phyloP scores from a whole-genome alignment of 2,888 invertebrate genomes.

The Tanypteryx hageni region DNA sequence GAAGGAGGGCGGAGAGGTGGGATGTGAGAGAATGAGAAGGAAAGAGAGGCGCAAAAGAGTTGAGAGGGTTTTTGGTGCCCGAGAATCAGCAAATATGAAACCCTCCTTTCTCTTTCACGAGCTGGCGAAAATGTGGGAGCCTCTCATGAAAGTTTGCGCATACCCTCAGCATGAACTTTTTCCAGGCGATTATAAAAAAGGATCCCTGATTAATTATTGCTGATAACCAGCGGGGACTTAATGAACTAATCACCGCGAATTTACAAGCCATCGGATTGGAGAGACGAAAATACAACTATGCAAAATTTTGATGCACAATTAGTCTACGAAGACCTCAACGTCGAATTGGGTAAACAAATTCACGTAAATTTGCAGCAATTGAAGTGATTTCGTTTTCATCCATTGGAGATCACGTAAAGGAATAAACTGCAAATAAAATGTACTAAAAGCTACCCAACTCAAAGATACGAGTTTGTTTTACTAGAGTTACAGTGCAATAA shows the following conservation, averaged over 20 bases:
- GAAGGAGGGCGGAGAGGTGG: background rate
- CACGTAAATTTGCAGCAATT: too few species aligned
- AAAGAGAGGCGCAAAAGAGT: background rate
- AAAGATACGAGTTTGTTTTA: too few species aligned
- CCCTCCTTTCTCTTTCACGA: background rate
- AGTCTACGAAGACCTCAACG: too few species aligned
- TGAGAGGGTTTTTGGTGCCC: conserved; percentile 5
- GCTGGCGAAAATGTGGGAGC: background rate
- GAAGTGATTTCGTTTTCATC: too few species aligned
- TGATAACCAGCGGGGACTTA: background rate
- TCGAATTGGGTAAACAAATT: too few species aligned
- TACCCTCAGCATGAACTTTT: background rate
- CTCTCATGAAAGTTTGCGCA: background rate
- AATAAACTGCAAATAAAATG: too few species aligned
- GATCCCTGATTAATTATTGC: background rate
- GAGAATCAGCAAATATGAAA: conserved; percentile 30
- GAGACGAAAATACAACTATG: too few species aligned
- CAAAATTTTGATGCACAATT: too few species aligned
- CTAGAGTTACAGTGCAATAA: too few species aligned
- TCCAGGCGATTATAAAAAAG: background rate
- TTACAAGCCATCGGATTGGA: too few species aligned
- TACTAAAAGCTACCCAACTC: too few species aligned
- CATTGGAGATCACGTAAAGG: too few species aligned
- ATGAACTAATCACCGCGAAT: background rate
- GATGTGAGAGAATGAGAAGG: background rate